Conservation (phyloP, 2,797 vertebrate species). For the Amniataba percoides region DNA sequence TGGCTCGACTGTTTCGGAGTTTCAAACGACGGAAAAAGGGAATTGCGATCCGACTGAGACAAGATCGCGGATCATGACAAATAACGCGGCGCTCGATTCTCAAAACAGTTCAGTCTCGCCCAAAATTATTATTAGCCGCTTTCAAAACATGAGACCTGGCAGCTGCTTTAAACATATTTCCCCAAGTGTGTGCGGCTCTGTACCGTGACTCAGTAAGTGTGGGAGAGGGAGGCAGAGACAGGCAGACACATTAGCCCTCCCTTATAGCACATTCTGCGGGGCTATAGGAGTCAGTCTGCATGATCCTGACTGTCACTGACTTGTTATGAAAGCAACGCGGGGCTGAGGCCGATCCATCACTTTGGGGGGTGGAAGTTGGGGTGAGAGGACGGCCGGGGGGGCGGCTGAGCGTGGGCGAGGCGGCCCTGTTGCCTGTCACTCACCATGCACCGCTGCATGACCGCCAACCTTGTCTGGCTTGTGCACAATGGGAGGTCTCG, state of each 20-base stretch:
- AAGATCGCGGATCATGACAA: conserved; percentile 46
- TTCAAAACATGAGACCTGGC: conserved; percentile 53
- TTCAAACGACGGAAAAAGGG: conserved; percentile 53
- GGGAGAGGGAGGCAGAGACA: conserved; percentile 72
- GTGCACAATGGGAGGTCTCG: conserved; percentile 78
- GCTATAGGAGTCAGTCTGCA: conserved; percentile 77
- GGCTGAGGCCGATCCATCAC: conserved; percentile 76
- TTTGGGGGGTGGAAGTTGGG: conserved; percentile 70
- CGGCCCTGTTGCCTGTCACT: conserved; percentile 81
- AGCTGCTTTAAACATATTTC: conserved; percentile 64
- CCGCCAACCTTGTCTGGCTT: conserved; percentile 78
- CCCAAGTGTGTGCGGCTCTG: conserved; percentile 47
- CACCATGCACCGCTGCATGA: conserved; percentile 79
- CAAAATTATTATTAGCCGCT: conserved; percentile 50
- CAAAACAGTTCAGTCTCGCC: conserved; percentile 35
- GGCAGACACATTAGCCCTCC: conserved; percentile 79
- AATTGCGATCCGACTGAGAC: conserved; percentile 45
- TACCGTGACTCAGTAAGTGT: conserved; percentile 73
- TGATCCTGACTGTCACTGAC: conserved; percentile 81
- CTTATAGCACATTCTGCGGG: conserved; percentile 73
- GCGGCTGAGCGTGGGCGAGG: conserved; percentile 58
- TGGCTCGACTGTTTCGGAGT: conserved; percentile 45
- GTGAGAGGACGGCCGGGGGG: conserved; percentile 63
- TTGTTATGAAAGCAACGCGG: conserved; percentile 77
- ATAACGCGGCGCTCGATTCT: conserved; percentile 32